Percentiles rank a stretch among this genome's conserved stretches.
phyloP scores from a whole-genome alignment of 2,113 vertebrate genomes.

The Panthera leo region DNA sequence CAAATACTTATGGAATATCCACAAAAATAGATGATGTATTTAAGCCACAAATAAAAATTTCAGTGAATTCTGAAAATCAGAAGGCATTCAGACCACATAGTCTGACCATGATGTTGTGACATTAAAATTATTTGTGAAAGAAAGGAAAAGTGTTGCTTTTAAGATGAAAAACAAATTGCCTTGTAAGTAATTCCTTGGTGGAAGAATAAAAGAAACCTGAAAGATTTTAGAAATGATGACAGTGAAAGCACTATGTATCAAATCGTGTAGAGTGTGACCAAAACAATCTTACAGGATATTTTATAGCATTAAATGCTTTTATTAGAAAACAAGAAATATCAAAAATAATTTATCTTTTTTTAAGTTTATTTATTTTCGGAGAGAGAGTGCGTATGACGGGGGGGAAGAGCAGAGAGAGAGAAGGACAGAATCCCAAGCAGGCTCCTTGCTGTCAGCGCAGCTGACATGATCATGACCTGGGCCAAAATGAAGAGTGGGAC shows the following conservation, averaged over 20 bases:
- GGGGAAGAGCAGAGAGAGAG: too few relatives aligned
- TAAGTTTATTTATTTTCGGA: too few relatives aligned
- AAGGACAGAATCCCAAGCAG: too few relatives aligned
- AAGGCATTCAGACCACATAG: not conserved
- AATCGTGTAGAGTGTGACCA: not conserved
- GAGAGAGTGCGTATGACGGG: too few relatives aligned
- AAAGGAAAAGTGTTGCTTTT: not conserved
- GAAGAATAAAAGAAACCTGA: not conserved
- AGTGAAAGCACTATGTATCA: not conserved
- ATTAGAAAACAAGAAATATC: not conserved
- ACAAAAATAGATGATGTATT: not conserved
- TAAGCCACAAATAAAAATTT: not conserved
- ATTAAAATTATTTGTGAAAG: not conserved
- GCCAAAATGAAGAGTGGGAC: too few relatives aligned
- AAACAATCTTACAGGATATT: not conserved
- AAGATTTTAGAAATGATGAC: conserved; percentile 13
- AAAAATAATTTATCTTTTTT: not conserved
- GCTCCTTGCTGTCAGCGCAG: too few relatives aligned
- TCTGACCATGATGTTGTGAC: not conserved
- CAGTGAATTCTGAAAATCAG: not conserved
- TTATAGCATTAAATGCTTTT: not conserved
- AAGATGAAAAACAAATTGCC: not conserved
- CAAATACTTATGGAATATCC: not conserved
- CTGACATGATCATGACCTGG: too few relatives aligned
- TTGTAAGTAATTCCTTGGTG: not conserved